Base-by-base conservation (phyloP, 2,888 invertebrate genomes). In the Alcis repandata region DNA sequence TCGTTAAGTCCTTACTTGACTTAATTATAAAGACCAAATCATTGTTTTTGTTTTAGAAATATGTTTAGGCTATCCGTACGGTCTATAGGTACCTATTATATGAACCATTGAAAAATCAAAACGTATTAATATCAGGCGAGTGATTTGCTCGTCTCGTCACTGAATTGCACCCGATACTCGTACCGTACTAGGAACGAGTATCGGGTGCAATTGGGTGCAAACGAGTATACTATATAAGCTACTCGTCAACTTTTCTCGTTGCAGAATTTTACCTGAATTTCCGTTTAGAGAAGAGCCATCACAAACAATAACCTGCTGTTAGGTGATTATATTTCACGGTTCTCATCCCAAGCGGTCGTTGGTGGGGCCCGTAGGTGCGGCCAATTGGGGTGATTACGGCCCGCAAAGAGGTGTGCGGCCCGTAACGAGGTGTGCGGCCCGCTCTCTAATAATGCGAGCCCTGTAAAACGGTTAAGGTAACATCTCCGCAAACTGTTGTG, bases 321-420 rank as follows among this genome's bases (percentile, higher is more conserved):
- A 69, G 68, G 60, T 63, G 58, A 72, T 72, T 73, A 71, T 20
- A 58, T 71, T 71, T 71, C 73, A 73, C 69, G 69, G 71, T 59
- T 60, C 57, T 69, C 53, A 58, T 54, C 69, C 33, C 70, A 63
- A 68, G 65, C 48, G 66, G 63, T 59, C 54, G 68, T 46, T 64
- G 68, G 69, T 69, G 69, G 62, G 70, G 72, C 70, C 72, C 64
- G 67, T 65, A 72, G 71, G 71, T 72, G 71, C 67, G 62, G 64
- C 66, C 73, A 74, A 74, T 76, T 74, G 71, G 68, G 57, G 72
- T 71, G 68, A 76, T 76, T 74, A 76, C 65, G 72, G 71, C 19
- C 54, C 56, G 45, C 56, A 36, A 32, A 45, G 56, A 45, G 45
- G 32, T 45, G 56, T 45, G 45, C 43, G 66, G 67, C 48, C 59